These are phyloP conservation scores for Diachasma alloeum DNA, from an alignment of 1,140 invertebrate genomes.

Conservation along the genomic window DNA sequence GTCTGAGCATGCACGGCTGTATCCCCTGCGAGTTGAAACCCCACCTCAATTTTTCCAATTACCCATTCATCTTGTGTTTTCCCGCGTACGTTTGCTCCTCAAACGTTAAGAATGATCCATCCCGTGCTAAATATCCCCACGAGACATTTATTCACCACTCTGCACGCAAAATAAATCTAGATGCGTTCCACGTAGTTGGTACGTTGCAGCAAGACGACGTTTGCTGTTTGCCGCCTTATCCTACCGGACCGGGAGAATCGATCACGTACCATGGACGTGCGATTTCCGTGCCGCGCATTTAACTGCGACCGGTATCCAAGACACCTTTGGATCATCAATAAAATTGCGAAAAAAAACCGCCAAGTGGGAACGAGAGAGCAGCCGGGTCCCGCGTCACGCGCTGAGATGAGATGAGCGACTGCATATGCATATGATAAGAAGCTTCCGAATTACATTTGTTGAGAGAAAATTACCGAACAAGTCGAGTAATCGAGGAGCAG, in stretches of 20 bases:
- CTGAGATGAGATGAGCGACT: not conserved
- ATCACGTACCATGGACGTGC: conserved; percentile 23
- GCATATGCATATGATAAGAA: not conserved
- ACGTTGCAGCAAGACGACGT: not conserved
- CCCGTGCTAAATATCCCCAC: not conserved
- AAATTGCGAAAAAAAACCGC: not conserved
- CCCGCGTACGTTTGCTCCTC: not conserved
- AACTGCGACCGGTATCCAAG: not conserved
- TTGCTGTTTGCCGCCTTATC: conserved; percentile 16
- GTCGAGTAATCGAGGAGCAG: too few species aligned
- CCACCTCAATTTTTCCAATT: not conserved
- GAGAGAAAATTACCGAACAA: not conserved
- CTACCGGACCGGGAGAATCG: conserved; percentile 12
- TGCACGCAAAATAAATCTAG: conserved; percentile 1
- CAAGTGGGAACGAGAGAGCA: not conserved
- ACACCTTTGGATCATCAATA: not conserved
- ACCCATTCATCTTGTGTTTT: not conserved
- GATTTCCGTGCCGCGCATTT: conserved; percentile 24
- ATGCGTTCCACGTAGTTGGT: conserved; percentile 13
- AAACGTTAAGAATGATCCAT: not conserved
- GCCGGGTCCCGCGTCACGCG: not conserved
- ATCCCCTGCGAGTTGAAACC: not conserved
- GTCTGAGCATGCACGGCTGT: not conserved
- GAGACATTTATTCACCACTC: not conserved
- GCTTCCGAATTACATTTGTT: not conserved